Evolutionary conservation across 1,140 invertebrate species (phyloP).

Genomic region (Bicyclus anynana): DNA sequence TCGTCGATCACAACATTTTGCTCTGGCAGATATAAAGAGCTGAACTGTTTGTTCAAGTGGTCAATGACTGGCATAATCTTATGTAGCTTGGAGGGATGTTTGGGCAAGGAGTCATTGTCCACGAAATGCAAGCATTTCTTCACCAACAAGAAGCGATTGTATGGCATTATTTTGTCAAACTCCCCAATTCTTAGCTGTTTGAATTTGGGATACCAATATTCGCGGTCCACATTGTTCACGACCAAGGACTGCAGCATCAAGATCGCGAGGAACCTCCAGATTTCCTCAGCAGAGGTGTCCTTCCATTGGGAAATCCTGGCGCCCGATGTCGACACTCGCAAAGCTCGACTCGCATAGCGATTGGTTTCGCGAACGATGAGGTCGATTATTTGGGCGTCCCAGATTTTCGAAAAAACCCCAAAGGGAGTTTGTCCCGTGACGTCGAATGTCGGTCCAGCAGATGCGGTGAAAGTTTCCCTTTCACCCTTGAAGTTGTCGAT

Average conservation of each 20-base stretch:
- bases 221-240: slow-evolving; percentile 14
- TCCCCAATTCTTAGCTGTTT: slow-evolving; percentile 2
- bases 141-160: slow-evolving; percentile 12
- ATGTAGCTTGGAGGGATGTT: slow-evolving; percentile 8
- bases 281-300: not conserved
- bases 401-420: slow-evolving; percentile 1
- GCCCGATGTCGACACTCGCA: not conserved
- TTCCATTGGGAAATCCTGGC: not conserved
- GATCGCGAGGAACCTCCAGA: not conserved
- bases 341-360: not conserved
- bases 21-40: slow-evolving; percentile 10
- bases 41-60: slow-evolving; percentile 19
- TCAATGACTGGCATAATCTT: slow-evolving; percentile 20
- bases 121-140: slow-evolving; percentile 8
- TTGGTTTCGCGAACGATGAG: slow-evolving; percentile 16
- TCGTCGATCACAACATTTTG: slow-evolving; percentile 5
- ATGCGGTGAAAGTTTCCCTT: not conserved
- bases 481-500: not conserved
- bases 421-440: not conserved
- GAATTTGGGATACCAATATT: slow-evolving; percentile 15
- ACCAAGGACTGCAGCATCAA: slow-evolving; percentile 10
- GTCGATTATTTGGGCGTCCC: slow-evolving; percentile 16
- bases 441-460: not conserved
- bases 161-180: slow-evolving; percentile 6
- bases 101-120: slow-evolving; percentile 8